These are phyloP conservation scores for Potorous gilbertii DNA, from an alignment of 2,797 vertebrate genomes.

Conservation along the genomic window DNA sequence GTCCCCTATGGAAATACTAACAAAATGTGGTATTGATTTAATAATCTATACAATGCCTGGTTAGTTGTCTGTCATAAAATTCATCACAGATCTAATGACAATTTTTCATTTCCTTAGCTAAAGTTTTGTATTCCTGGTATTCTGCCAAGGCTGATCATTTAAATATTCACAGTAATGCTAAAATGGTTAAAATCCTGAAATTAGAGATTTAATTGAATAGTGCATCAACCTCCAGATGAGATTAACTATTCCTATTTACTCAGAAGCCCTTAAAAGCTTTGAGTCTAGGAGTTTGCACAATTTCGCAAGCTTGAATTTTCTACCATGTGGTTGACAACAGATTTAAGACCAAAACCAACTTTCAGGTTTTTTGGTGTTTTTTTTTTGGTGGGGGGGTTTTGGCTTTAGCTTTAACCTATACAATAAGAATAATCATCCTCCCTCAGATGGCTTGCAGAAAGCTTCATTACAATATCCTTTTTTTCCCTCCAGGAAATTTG, in stretches of 20 bases:
- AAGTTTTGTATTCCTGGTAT: constrained; percentile 39
- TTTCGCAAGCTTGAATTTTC: neutral
- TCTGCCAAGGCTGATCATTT: constrained; percentile 31
- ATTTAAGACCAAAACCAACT: neutral
- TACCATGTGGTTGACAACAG: constrained; percentile 18
- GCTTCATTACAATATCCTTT: neutral
- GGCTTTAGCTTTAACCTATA: constrained; percentile 55
- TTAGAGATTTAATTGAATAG: constrained; percentile 58
- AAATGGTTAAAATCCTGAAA: constrained; percentile 55
- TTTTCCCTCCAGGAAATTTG: constrained; percentile 22
- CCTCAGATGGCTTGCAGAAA: neutral
- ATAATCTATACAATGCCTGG: constrained; percentile 10
- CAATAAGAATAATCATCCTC: constrained; percentile 7
- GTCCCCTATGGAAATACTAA: neutral
- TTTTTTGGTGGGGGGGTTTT: no score
- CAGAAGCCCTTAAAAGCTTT: constrained; percentile 3
- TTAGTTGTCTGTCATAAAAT: constrained; percentile 19
- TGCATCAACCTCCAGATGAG: constrained; percentile 45
- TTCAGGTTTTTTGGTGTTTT: neutral
- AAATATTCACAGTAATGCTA: constrained; percentile 59
- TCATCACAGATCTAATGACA: constrained; percentile 17
- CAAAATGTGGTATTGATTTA: neutral
- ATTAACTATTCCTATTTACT: constrained; percentile 28
- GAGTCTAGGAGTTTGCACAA: neutral
- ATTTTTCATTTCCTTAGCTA: constrained; percentile 66